Percentiles rank a stretch among this genome's conserved stretches.
Evolutionary conservation across 2,888 invertebrate species (phyloP).

Genomic region (Physocephala rufipes): DNA sequence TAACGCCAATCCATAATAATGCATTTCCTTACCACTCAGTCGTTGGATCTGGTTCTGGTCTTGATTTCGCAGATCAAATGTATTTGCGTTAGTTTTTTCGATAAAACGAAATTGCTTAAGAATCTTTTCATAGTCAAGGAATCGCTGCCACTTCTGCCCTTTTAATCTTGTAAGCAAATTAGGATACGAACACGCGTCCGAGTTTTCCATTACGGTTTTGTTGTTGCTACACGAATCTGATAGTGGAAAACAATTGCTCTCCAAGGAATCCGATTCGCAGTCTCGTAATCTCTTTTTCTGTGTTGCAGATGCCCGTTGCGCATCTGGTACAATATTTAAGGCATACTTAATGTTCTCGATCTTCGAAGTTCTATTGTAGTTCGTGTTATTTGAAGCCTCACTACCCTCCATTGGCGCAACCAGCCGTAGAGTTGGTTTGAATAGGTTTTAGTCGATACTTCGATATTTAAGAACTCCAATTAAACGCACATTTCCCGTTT

Average conservation of each 20-base stretch:
- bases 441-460: too few species aligned
- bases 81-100: conserved; percentile 53
- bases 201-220: neutral
- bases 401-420: neutral
- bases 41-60: conserved; percentile 65
- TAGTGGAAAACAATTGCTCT: neutral
- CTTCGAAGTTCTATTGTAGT: conserved; percentile 8
- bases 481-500: too few species aligned
- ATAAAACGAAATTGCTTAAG: conserved; percentile 57
- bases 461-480: too few species aligned
- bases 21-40: conserved; percentile 72
- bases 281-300: conserved; percentile 15
- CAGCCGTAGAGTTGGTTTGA: too few species aligned
- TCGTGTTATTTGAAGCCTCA: conserved; percentile 21
- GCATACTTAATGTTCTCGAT: neutral
- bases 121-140: conserved; percentile 58
- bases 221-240: neutral
- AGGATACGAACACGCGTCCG: neutral
- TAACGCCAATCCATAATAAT: conserved; percentile 80
- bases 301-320: neutral
- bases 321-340: neutral
- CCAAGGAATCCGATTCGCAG: neutral
- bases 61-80: conserved; percentile 19
- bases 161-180: conserved; percentile 47
- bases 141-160: conserved; percentile 59